These are phyloP conservation scores for Tapirus terrestris DNA, from an alignment of 2,113 vertebrate genomes.

Conservation along the genomic window DNA sequence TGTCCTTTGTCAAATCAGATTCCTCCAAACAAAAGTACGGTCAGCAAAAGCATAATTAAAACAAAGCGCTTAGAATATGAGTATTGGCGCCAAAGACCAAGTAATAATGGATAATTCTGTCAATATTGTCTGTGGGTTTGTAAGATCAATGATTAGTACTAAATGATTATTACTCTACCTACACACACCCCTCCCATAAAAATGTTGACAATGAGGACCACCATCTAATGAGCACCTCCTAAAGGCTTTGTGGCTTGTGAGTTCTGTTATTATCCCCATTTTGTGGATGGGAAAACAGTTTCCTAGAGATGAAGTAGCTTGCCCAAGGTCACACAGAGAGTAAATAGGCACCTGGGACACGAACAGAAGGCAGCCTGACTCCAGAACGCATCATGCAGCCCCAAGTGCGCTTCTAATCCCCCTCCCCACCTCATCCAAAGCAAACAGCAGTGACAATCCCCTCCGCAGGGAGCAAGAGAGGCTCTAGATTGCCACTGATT, in stretches of 20 bases:
- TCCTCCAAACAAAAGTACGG: not conserved
- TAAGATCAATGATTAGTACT: not conserved
- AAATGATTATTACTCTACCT: not conserved
- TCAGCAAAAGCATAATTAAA: not conserved
- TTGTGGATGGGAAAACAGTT: not conserved
- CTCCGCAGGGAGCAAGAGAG: not conserved
- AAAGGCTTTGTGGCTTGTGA: not conserved
- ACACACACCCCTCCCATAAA: not conserved
- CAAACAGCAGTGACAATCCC: not conserved
- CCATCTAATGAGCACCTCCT: not conserved
- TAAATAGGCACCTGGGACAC: not conserved
- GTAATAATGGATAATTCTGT: not conserved
- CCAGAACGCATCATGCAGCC: not conserved
- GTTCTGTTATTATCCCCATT: not conserved
- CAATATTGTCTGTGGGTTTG: not conserved
- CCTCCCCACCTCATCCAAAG: not conserved
- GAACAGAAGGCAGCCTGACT: not conserved
- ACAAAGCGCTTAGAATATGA: not conserved
- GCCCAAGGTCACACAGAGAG: not conserved
- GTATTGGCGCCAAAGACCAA: not conserved
- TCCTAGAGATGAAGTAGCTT: not conserved
- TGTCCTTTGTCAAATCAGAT: not conserved
- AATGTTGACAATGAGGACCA: no score
- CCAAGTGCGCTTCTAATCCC: rapidly evolving
- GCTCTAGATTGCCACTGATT: not conserved